Percentiles rank a stretch among this genome's conserved stretches.
phyloP scores from a whole-genome alignment of 2,888 invertebrate genomes.

The Harmothoe impar region DNA sequence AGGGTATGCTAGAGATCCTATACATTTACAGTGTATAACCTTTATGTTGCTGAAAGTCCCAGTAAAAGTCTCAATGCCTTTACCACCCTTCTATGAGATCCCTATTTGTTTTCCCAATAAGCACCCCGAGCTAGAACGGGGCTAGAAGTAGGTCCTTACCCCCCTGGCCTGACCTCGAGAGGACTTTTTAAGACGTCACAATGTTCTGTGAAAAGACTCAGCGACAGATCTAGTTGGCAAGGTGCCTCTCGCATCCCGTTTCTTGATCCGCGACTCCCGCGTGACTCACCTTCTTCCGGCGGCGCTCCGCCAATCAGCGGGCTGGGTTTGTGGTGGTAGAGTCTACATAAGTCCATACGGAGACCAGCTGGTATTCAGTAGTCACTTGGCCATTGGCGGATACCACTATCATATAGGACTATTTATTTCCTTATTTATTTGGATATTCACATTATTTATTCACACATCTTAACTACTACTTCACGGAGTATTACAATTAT shows the following conservation, averaged over 20 bases:
- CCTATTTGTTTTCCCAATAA: no score
- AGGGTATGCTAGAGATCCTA: no score
- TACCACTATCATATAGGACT: not conserved
- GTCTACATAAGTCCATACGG: not conserved
- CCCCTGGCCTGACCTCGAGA: not conserved
- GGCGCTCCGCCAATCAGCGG: conserved; percentile 22
- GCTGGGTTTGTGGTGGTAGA: not conserved
- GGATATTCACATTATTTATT: not conserved
- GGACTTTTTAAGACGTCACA: conserved; percentile 13
- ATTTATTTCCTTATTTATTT: conserved; percentile 35
- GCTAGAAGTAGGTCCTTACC: not conserved
- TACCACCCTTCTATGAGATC: no score
- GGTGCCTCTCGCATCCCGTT: not conserved
- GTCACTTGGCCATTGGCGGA: not conserved
- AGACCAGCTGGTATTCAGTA: not conserved
- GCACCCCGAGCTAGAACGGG: not conserved
- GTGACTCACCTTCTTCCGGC: conserved; percentile 39
- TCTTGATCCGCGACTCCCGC: not conserved
- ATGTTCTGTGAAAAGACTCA: conserved; percentile 35
- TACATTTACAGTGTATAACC: no score
- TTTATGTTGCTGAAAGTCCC: no score
- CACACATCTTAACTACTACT: not conserved
- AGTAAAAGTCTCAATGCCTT: no score
- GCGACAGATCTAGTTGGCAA: conserved; percentile 47
- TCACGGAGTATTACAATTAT: not conserved